Evolutionary conservation across 1,140 invertebrate genomes (phyloP).

Genomic region (Pogonomyrmex californicus): DNA sequence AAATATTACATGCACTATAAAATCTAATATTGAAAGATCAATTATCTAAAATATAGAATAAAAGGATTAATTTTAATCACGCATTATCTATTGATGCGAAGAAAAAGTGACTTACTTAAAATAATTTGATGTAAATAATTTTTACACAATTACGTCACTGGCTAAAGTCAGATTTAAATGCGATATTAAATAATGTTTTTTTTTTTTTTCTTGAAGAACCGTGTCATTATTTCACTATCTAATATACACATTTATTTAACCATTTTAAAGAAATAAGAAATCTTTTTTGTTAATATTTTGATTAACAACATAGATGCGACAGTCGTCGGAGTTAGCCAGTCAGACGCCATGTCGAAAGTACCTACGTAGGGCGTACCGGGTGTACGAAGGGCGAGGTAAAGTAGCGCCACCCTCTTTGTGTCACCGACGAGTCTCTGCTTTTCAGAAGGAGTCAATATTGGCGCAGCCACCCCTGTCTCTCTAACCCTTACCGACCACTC

Average conservation of each 20-base stretch:
- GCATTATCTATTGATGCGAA: not conserved
- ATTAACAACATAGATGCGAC: constrained; percentile 25
- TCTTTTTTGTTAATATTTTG: not conserved
- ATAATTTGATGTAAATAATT: not conserved
- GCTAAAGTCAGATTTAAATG: not conserved
- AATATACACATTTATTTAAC: not conserved
- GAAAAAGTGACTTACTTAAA: not conserved
- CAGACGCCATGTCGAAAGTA: constrained; percentile 56
- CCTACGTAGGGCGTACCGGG: constrained; percentile 45
- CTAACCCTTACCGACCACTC: constrained; percentile 70
- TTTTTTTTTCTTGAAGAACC: not conserved
- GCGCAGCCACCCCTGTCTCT: constrained; percentile 78
- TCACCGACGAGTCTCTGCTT: constrained; percentile 66
- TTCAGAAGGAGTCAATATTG: constrained; percentile 82
- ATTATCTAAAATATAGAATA: constrained; percentile 11
- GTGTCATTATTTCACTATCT: not conserved
- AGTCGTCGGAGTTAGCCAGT: constrained; percentile 35
- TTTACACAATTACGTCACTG: not conserved
- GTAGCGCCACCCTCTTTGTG: constrained; percentile 76
- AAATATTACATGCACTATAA: not conserved
- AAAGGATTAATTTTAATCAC: constrained; percentile 11
- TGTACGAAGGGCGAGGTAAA: constrained; percentile 67
- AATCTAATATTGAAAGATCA: constrained; percentile 15
- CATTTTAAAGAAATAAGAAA: not conserved
- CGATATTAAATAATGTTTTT: not conserved